These are phyloP conservation scores for Acronicta aceris DNA, from an alignment of 2,888 invertebrate genomes.

Conservation along the genomic window DNA sequence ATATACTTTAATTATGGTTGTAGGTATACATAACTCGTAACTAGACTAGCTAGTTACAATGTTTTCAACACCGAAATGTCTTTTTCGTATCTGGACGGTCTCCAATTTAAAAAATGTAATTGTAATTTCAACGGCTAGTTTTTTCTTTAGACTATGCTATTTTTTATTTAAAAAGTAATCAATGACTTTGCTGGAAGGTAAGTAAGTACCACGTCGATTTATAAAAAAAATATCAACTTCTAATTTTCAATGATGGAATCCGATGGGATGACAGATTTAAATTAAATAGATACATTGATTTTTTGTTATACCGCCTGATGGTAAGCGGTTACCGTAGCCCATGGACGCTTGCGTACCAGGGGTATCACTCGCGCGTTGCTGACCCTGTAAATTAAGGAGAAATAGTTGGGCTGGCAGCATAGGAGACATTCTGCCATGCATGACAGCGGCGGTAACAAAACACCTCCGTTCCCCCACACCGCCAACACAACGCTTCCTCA, in stretches of 20 bases:
- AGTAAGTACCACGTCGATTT: background rate
- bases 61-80: conserved; percentile 31
- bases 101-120: conserved; percentile 38
- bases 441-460: no score
- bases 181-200: conserved; percentile 21
- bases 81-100: conserved; percentile 38
- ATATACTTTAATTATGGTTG: conserved; percentile 47
- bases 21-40: conserved; percentile 41
- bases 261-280: background rate
- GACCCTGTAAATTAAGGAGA: no score
- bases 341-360: no score
- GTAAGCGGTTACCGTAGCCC: no score
- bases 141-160: conserved; percentile 17
- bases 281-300: no score
- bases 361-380: no score
- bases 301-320: no score
- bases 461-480: no score
- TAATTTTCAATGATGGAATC: conserved; percentile 1
- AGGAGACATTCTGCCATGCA: no score
- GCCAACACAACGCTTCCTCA: no score
- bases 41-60: conserved; percentile 25
- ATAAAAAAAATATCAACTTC: conserved; percentile 14
- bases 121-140: conserved; percentile 31
- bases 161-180: conserved; percentile 27
- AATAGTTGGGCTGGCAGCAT: no score